These are phyloP conservation scores for Ascaphus truei DNA, from an alignment of 2,113 vertebrate genomes.

Conservation along the genomic window DNA sequence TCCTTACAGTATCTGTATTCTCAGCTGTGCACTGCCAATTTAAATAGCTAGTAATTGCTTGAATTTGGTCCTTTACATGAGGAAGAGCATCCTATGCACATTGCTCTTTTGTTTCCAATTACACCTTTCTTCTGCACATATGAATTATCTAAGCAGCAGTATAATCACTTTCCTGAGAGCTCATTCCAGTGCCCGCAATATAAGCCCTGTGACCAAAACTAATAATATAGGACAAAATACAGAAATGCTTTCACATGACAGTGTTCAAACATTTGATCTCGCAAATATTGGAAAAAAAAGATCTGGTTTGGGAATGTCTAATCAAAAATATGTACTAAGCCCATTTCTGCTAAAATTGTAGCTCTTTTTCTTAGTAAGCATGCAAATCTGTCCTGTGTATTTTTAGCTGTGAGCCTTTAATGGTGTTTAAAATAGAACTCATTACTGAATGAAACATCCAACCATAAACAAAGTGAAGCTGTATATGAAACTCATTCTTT, in stretches of 20 bases:
- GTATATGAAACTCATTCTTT: slow-evolving; percentile 51
- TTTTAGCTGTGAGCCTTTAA: slow-evolving; percentile 53
- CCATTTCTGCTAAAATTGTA: neutral
- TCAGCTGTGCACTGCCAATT: neutral
- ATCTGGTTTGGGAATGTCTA: neutral
- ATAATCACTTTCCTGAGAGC: neutral
- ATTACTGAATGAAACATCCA: slow-evolving; percentile 57
- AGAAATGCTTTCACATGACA: neutral
- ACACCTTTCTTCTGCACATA: neutral
- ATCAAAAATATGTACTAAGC: neutral
- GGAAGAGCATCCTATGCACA: neutral
- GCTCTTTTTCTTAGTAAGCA: slow-evolving; percentile 1
- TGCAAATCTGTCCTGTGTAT: neutral
- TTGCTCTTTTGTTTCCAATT: neutral
- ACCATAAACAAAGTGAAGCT: slow-evolving; percentile 58
- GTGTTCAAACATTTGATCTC: neutral
- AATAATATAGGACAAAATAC: neutral
- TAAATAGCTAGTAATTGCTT: neutral
- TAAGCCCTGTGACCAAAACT: neutral
- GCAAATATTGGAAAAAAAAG: neutral
- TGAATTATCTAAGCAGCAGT: neutral
- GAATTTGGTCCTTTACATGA: neutral
- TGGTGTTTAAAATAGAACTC: slow-evolving; percentile 67
- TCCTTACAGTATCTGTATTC: no score
- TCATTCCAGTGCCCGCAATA: neutral